Percentiles rank a stretch among this genome's conserved stretches.
Evolutionary conservation across 1,140 invertebrate genomes (phyloP).

Genomic region (Cephus cinctus): DNA sequence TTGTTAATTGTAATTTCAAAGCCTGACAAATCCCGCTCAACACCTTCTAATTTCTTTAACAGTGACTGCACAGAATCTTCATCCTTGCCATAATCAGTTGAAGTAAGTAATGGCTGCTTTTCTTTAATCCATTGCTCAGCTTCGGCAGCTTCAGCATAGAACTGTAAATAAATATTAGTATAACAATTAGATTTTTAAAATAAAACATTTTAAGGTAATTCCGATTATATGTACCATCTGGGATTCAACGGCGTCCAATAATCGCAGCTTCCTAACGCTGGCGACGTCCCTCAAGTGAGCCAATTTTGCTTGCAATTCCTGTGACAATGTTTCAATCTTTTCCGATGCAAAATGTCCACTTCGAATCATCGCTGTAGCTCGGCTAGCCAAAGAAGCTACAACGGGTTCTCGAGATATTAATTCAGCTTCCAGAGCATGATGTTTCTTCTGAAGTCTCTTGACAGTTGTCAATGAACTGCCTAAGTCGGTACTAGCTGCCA

Average conservation of each 20-base stretch:
- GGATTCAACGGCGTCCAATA: constrained; percentile 82
- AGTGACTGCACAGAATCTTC: constrained; percentile 81
- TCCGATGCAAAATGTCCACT: constrained; percentile 79
- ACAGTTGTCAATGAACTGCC: constrained; percentile 84
- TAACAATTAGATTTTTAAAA: constrained; percentile 10
- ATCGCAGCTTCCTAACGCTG: constrained; percentile 66
- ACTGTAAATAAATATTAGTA: constrained; percentile 55
- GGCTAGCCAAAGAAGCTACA: constrained; percentile 66
- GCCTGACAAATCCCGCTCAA: constrained; percentile 74
- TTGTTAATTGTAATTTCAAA: constrained; percentile 71
- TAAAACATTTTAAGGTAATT: constrained; percentile 4
- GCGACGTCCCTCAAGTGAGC: constrained; percentile 69
- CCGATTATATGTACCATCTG: constrained; percentile 65
- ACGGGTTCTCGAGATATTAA: constrained; percentile 80
- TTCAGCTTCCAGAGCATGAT: constrained; percentile 83
- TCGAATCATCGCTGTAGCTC: constrained; percentile 77
- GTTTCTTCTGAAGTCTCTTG: constrained; percentile 95
- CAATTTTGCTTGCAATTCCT: constrained; percentile 66
- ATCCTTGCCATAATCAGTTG: constrained; percentile 80
- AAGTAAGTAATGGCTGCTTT: constrained; percentile 73
- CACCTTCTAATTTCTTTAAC: constrained; percentile 77
- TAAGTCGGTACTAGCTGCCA: constrained; percentile 77
- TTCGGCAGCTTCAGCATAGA: constrained; percentile 84
- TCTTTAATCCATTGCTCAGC: constrained; percentile 86
- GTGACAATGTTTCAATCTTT: constrained; percentile 67